A percentile compares a stretch with the other conserved stretches of the same genome.
Evolutionary conservation across 2,113 vertebrate genomes (phyloP).

Genomic region (human (Homo sapiens)): GRCh38 chr18:38240501-38241000

Average conservation of each 20-base stretch:
- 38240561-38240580: not conserved
- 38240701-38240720: not conserved
- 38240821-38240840: not conserved
- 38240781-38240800: not conserved
- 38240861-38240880: not conserved
- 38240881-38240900: not conserved
- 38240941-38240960: not conserved
- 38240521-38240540: not conserved
- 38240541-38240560: not conserved
- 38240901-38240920: not conserved
- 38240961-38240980: not conserved
- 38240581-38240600: not conserved
- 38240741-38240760: not conserved
- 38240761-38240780: not conserved
- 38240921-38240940: not conserved
- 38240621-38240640: not conserved
- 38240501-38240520: constrained; percentile 4
- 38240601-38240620: not conserved
- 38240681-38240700: not conserved
- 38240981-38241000: not conserved
- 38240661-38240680: constrained; percentile 18
- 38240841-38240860: not conserved
- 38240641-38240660: not conserved
- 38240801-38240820: not conserved
- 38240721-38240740: not conserved